Evolutionary conservation across 2,797 vertebrate genomes (phyloP).

Genomic region (Sebastes flavidus): DNA sequence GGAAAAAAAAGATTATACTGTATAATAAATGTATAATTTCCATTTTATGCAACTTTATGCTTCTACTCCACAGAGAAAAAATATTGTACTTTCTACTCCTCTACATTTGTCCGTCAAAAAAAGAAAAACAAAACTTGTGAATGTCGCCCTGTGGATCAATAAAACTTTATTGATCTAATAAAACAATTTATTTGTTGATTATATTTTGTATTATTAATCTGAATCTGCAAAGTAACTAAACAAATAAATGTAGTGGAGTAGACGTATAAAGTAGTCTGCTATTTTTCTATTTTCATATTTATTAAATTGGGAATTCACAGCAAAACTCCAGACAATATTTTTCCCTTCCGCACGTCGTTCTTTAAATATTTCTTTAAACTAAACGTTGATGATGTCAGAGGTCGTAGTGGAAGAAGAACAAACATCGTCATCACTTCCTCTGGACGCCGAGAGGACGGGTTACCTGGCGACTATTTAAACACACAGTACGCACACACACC

Average conservation of each 20-base stretch:
- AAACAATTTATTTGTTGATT: background rate
- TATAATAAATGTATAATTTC: no score
- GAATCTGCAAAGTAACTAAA: background rate
- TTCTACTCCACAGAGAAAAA: no score
- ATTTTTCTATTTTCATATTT: background rate
- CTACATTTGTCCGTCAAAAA: no score
- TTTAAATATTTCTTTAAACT: background rate
- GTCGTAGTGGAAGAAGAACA: background rate
- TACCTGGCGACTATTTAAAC: background rate
- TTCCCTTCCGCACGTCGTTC: background rate
- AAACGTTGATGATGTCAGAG: background rate
- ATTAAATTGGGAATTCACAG: background rate
- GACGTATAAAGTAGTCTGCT: no score
- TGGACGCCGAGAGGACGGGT: background rate
- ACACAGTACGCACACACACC: background rate
- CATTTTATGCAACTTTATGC: no score
- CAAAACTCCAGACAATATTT: background rate
- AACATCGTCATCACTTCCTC: constrained; percentile 10
- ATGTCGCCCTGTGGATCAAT: background rate
- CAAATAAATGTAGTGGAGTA: no score
- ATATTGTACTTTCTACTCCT: no score
- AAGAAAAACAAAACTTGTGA: background rate
- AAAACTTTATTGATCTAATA: background rate
- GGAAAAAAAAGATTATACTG: no score
- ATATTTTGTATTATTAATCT: background rate